These are phyloP conservation scores for Portunus trituberculatus DNA, from an alignment of 1,140 invertebrate genomes.

Conservation along the genomic window DNA sequence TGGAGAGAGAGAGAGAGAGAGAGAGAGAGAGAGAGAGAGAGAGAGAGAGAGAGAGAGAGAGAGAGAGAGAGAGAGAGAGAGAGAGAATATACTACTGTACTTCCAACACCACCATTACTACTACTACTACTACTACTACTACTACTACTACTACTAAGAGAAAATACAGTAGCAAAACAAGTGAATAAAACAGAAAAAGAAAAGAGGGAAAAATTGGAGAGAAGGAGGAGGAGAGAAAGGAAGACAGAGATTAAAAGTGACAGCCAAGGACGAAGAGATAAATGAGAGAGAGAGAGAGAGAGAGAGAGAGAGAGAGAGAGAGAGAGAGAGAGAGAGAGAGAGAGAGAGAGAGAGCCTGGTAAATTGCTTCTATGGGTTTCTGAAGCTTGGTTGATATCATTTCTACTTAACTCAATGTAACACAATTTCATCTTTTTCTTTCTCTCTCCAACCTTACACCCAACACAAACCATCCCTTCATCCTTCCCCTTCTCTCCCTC, in stretches of 20 bases:
- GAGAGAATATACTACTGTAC: not conserved
- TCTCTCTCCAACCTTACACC: not conserved
- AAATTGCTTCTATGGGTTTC: too few species aligned
- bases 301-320: slow-evolving; percentile 7
- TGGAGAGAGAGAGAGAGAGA: not conserved
- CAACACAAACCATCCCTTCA: not conserved
- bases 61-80: slow-evolving; percentile 44
- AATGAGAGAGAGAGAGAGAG: not conserved
- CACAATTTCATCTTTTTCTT: not conserved
- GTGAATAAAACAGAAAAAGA: not conserved
- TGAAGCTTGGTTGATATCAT: too few species aligned
- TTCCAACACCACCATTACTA: too few species aligned
- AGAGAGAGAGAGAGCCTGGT: not conserved
- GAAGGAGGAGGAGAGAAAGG: too few species aligned
- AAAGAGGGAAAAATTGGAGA: not conserved
- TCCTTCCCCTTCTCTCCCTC: not conserved
- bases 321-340: not conserved
- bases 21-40: not conserved
- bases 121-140: too few species aligned
- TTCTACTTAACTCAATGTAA: not conserved
- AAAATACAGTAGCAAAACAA: too few species aligned
- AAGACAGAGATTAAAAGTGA: not conserved
- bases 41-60: slow-evolving; percentile 4
- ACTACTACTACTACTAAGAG: too few species aligned
- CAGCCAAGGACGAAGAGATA: slow-evolving; percentile 36